Base-by-base conservation (phyloP, 2,797 vertebrate species). In the Hydrolagus colliei region DNA sequence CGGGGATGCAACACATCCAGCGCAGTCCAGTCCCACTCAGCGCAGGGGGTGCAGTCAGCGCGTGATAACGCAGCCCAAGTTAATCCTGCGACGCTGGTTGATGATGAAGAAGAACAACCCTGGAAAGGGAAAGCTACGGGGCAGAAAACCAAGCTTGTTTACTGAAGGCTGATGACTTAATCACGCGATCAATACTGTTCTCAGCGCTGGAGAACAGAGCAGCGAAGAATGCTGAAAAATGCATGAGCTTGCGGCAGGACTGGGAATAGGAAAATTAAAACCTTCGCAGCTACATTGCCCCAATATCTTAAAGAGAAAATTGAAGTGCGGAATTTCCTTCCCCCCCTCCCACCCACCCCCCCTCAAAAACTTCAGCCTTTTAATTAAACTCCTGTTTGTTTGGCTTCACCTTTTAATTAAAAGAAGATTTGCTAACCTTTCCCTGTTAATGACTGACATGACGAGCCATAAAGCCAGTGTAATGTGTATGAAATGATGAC, bases 81-180 rank as follows among this genome's bases (percentile, higher is more conserved):
- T 27, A 52, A 52, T 52, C 3, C 41, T 52, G 41, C 41, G 41
- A 52, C 41, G 41, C 6, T 52, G 41, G 41, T 16, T 22, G 87
- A 86, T 77, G 61, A 86, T 75, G 87, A 87, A 86, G 62, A 82
- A 79, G 86, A 86, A 63, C 22, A 85, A 61, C 75, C 86, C 86
- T 80, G 87, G 68, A 67, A 80, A 85, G 86, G 0, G 87, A 89
- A 91, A 87, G 87, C 89, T 87, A 86, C 87, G 89, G 41, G 93
- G 93, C 92, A 91, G 94, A 93, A 95, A 94, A 95, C 93, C 91
- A 94, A 93, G 91, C 93, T 89, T 88, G 91, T 94, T 95, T 93
- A 94, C 94, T 93, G 90, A 89, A 93, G 94, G 92, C 93, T 95
- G 95, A 96, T 93, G 94, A 93, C 93, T 95, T 95, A 94, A 96